phyloP scores from a whole-genome alignment of 92 coral and sea anemone genomes.

The Blastomussa wellsi region DNA sequence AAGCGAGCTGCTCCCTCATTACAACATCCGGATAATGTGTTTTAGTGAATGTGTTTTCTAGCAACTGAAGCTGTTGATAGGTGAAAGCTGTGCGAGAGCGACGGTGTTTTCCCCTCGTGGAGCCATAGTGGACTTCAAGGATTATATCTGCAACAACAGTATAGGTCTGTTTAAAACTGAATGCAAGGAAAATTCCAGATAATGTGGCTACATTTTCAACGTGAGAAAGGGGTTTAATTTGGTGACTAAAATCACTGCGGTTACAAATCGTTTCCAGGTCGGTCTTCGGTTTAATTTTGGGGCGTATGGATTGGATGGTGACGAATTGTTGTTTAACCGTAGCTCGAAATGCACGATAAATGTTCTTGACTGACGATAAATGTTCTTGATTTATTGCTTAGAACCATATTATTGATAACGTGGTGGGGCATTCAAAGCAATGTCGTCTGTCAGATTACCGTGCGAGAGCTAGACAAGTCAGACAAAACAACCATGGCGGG shows the following conservation, averaged over 20 bases:
- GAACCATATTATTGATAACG: no score
- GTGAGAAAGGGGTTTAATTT: not conserved
- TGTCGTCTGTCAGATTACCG: not conserved
- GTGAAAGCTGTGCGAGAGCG: slow-evolving; percentile 96
- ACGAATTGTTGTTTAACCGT: no score
- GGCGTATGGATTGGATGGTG: no score
- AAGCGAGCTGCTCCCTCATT: slow-evolving; percentile 97
- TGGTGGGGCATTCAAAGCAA: not conserved
- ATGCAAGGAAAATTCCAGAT: no score
- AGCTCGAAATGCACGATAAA: no score
- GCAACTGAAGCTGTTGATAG: slow-evolving; percentile 86
- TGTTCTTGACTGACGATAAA: no score
- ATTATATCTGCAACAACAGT: slow-evolving; percentile 72
- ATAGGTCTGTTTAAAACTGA: no score
- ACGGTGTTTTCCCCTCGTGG: slow-evolving; percentile 80
- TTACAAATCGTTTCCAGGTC: not conserved
- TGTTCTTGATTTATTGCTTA: no score
- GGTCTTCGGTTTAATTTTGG: not conserved
- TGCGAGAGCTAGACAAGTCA: not conserved
- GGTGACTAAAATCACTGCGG: no score
- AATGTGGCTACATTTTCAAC: not conserved
- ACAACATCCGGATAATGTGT: slow-evolving; percentile 99
- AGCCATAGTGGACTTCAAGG: slow-evolving; percentile 91
- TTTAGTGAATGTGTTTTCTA: slow-evolving; percentile 91
- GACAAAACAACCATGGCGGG: not conserved